Conservation (phyloP, 2,888 invertebrate species). For the Sinohyriopsis cumingii region DNA sequence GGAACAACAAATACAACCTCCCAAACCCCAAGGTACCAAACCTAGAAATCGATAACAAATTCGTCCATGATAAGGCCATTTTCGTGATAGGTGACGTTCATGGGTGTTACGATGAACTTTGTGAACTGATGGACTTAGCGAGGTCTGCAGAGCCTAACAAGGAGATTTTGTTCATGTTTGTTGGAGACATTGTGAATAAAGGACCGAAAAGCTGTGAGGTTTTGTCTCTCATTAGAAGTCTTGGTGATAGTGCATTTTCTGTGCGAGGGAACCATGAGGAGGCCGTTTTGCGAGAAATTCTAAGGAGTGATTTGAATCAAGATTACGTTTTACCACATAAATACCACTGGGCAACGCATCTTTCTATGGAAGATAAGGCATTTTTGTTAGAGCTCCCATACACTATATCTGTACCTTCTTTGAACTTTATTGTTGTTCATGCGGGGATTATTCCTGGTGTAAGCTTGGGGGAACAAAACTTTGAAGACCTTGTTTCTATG, state of each 20-base stretch:
- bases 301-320: conserved; percentile 21
- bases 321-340: conserved; percentile 41
- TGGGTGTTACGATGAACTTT: conserved; percentile 69
- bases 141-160: conserved; percentile 24
- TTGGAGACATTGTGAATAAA: conserved; percentile 70
- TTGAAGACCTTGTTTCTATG: conserved; percentile 65
- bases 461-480: conserved; percentile 52
- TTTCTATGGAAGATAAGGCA: conserved; percentile 58
- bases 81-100: conserved; percentile 71
- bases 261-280: conserved; percentile 71
- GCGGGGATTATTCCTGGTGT: conserved; percentile 68
- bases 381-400: conserved; percentile 68
- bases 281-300: conserved; percentile 52
- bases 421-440: conserved; percentile 66
- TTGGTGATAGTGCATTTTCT: conserved; percentile 31
- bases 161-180: conserved; percentile 56
- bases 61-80: conserved; percentile 52
- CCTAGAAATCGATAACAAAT: conserved; percentile 31
- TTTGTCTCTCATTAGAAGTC: conserved; percentile 44
- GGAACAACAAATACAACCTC: conserved; percentile 29
- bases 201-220: conserved; percentile 67
- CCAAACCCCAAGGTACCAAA: conserved; percentile 30
- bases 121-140: conserved; percentile 52
- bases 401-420: conserved; percentile 65
- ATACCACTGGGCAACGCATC: conserved; percentile 62